A percentile compares a stretch with the other conserved stretches of the same genome.
phyloP scores from a whole-genome alignment of 2,888 invertebrate species.

The Stramonita haemastoma region DNA sequence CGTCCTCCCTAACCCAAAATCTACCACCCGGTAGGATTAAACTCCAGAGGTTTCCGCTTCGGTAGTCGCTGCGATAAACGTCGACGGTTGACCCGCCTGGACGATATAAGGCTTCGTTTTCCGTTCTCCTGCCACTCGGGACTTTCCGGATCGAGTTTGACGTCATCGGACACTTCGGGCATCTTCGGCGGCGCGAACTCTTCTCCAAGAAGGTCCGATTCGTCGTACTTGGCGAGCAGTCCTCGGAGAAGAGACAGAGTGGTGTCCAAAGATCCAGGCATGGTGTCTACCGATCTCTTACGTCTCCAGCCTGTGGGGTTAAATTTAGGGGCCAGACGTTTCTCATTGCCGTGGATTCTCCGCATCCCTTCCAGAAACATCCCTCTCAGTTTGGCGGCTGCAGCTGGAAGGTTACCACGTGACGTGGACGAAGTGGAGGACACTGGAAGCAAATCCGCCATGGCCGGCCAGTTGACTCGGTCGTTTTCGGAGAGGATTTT shows the following conservation, averaged over 20 bases:
- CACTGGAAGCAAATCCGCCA: neutral
- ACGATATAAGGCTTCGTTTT: neutral
- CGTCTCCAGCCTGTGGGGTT: constrained; percentile 42
- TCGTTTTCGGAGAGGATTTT: constrained; percentile 40
- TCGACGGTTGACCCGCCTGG: neutral
- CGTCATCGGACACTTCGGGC: neutral
- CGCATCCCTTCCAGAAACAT: neutral
- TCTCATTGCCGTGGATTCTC: neutral
- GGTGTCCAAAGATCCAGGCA: neutral
- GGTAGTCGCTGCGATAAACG: neutral
- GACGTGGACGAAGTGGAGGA: neutral
- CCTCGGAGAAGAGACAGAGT: neutral
- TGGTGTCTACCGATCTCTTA: neutral
- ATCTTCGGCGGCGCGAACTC: neutral
- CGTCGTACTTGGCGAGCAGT: neutral
- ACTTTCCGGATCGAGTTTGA: neutral
- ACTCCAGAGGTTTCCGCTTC: constrained; percentile 35
- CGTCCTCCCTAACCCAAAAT: neutral
- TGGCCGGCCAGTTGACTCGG: constrained; percentile 31
- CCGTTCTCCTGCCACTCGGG: constrained; percentile 18
- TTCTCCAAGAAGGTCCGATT: too few species aligned
- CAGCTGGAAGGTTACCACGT: neutral
- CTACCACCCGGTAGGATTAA: constrained; percentile 42
- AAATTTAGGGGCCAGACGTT: constrained; percentile 32
- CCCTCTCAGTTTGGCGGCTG: neutral